These are phyloP conservation scores for Parotia lawesii DNA, from an alignment of 2,113 vertebrate species.

Conservation along the genomic window DNA sequence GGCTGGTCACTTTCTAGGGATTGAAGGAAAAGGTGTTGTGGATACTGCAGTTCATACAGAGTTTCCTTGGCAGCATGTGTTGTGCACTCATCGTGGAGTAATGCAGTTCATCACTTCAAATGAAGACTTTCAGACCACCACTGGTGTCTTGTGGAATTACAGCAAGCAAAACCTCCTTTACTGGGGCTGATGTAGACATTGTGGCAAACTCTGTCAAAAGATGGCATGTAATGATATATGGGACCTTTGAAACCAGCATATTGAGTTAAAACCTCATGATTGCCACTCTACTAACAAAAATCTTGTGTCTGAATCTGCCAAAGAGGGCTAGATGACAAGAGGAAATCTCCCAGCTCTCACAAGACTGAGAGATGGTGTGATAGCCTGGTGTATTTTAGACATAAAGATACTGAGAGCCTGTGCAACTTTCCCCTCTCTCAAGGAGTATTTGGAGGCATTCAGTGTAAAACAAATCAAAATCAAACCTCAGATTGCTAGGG, in stretches of 20 bases:
- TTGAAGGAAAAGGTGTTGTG: neutral
- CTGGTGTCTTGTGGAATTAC: neutral
- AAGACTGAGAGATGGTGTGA: neutral
- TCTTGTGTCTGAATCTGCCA: neutral
- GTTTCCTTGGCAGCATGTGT: neutral
- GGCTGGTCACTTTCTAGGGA: neutral
- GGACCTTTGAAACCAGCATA: neutral
- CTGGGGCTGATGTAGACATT: neutral
- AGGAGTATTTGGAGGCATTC: neutral
- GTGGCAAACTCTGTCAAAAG: neutral
- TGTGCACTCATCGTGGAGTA: fast-evolving
- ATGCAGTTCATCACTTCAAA: neutral
- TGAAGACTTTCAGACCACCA: neutral
- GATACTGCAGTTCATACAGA: neutral
- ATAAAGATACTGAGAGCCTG: neutral
- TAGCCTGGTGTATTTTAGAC: neutral
- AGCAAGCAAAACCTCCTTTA: neutral
- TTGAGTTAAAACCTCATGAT: neutral
- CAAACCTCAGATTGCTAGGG: fast-evolving
- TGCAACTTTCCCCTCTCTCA: neutral
- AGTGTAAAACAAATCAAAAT: neutral
- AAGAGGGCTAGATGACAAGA: neutral
- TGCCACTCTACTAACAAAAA: neutral
- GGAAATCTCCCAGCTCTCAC: neutral
- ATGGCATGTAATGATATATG: neutral